A percentile compares a stretch with the other conserved stretches of the same genome.
These are phyloP conservation scores for Parauchenoglanis punctatus DNA, from an alignment of 2,797 vertebrate genomes.

Conservation along the genomic window DNA sequence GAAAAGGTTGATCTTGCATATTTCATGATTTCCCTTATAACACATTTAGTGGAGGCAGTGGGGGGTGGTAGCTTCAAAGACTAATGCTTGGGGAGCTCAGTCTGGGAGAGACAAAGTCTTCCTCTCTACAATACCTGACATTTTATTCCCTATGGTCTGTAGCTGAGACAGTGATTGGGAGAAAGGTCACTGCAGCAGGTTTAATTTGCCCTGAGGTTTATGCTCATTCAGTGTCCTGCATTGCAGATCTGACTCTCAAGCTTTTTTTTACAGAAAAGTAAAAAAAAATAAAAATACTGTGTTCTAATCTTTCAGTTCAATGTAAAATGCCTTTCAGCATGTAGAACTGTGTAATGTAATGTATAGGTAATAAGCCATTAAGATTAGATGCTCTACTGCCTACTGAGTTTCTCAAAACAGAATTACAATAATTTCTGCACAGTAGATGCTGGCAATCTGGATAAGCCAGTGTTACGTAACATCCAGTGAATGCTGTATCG, in stretches of 20 bases:
- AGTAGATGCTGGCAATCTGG: conserved; percentile 27
- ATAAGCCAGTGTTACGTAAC: conserved; percentile 44
- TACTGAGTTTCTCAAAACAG: conserved; percentile 4
- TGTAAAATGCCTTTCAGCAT: neutral
- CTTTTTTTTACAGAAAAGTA: neutral
- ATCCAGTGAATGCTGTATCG: conserved; percentile 41
- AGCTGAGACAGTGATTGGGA: conserved; percentile 50
- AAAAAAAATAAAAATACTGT: neutral
- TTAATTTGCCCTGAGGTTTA: conserved; percentile 10
- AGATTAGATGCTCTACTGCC: neutral
- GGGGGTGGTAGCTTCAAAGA: conserved; percentile 48
- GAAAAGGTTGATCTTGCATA: conserved; percentile 59
- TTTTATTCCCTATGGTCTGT: conserved; percentile 35
- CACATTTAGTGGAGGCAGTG: conserved; percentile 38
- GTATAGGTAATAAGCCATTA: neutral
- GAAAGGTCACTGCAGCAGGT: conserved; percentile 54
- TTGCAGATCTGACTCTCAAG: neutral
- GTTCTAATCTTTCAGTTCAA: neutral
- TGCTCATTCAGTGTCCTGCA: neutral
- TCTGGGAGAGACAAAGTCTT: conserved; percentile 35
- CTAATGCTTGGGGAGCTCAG: conserved; percentile 9
- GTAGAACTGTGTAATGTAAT: neutral
- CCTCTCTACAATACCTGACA: conserved; percentile 38
- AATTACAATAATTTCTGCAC: neutral
- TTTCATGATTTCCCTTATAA: conserved; percentile 51